Base-by-base conservation (phyloP, 2,113 vertebrate species). In the Oostethus manadensis region DNA sequence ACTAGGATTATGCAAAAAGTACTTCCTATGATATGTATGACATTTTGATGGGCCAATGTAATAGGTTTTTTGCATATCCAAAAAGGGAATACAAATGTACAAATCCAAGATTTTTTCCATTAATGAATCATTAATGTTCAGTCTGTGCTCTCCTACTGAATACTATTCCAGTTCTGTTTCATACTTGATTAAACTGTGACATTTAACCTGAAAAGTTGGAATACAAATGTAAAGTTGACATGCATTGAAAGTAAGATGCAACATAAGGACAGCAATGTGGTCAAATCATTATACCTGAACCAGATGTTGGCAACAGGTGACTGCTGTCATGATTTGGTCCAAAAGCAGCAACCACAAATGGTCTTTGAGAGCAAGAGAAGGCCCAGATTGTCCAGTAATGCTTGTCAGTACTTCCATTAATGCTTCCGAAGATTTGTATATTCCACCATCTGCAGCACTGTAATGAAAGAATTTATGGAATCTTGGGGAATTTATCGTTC, bases 271-370 rank as follows among this genome's bases (percentile, higher is more conserved):
- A 51, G 23, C n/a, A 10, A 29, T 29, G 50, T 23, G 15, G 50
- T 17, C 8, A 51, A 33, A 29, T 51, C 23, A 51, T n/a, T 51
- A 0, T 6, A 51, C 23, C 23, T n/a, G 23, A 17, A 51, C 17
- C 50, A 51, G 23, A 29, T 51, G 23, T 29, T 33, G 23, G 23
- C 50, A 51, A 51, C 50, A 51, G 50, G 22, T 29, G 50, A 26
- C 22, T 15, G 14, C 48, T 50, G 11, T 23, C 22, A 8, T 23
- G 13, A 22, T 50, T 50, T 50, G 13, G 13, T 50, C 21, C 21
- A 22, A 22, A 50, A 50, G 6, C 21, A 50, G 22, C 14, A 50
- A 50, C 46, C 48, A 16, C 21, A 50, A 50, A 50, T 22, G 47
- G 20, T 21, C 16, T 49, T 49, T 49, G 4, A 45, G 8, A 21